Percentiles rank a stretch among this genome's conserved stretches.
Conservation (phyloP, 2,113 vertebrate species). For the Vireo altiloquus region DNA sequence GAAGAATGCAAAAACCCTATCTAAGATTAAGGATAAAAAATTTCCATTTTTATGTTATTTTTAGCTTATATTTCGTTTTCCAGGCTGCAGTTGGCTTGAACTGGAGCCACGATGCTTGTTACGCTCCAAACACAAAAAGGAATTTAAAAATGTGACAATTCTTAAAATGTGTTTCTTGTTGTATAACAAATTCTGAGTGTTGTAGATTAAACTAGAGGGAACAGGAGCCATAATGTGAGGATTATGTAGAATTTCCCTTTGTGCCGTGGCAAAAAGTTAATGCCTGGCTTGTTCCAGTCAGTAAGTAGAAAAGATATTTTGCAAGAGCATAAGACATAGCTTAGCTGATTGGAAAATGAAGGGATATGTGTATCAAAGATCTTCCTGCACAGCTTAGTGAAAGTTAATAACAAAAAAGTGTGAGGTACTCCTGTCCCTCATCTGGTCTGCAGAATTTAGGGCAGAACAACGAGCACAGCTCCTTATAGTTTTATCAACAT, state of each 20-base stretch:
- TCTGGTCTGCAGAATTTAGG: neutral
- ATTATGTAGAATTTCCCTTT: conserved; percentile 36
- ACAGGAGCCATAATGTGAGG: conserved; percentile 20
- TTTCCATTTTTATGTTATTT: conserved; percentile 35
- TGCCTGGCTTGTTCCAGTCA: neutral
- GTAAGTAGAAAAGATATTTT: conserved; percentile 4
- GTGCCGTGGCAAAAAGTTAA: conserved; percentile 23
- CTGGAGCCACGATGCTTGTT: conserved; percentile 7
- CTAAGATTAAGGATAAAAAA: conserved; percentile 15
- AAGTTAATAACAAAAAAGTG: neutral
- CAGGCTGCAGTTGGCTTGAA: conserved; percentile 56
- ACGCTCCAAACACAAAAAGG: conserved; percentile 19
- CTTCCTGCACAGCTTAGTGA: neutral
- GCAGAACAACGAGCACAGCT: neutral
- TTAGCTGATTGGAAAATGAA: neutral
- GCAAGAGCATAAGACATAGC: neutral
- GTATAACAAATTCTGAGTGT: conserved; percentile 42
- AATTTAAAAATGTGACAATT: conserved; percentile 59
- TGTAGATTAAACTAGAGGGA: conserved; percentile 48
- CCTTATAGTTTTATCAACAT: neutral
- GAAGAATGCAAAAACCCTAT: neutral
- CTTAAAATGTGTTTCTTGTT: conserved; percentile 59
- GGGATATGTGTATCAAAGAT: neutral
- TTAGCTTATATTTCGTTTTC: conserved; percentile 57
- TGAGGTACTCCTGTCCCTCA: neutral